Evolutionary conservation across 2,888 invertebrate species (phyloP), one percentile per base, ranked within the genome.

Genomic region (Aporophyla nigra): DNA sequence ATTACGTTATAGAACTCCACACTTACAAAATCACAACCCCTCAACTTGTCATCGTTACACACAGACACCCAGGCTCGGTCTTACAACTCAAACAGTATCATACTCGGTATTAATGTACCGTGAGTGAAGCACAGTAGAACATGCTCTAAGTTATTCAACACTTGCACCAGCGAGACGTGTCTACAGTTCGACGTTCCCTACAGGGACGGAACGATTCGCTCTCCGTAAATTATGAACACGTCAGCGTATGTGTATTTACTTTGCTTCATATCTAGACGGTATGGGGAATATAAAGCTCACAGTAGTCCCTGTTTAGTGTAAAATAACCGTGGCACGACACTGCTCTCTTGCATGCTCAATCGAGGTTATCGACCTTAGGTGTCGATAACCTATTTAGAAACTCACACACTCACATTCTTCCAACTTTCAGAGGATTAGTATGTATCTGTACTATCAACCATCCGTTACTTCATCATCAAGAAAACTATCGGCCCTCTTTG

Each of bases 111-210:
- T 86, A 87, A 87, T 88, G 79, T 87, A 80, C 78, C 65, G 68
- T 74, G 68, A 78, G 75, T 81, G 62, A 77, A 78, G 71, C 73
- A 71, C 74, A 82, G 82, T 71, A 59, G 63, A 87, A 88, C 88
- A 88, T 86, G 51, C 46, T 67, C 63, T 84, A 84, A 87, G 83
- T 87, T 86, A 87, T 87, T 84, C 88, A 87, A 77, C 80, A 84
- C 75, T 77, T 74, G 68, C 65, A 75, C 81, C 61, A 59, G 68
- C 53, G 76, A 84, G 88, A 82, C 80, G 69, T 84, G 88, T 84
- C 86, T 84, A 63, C 74, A 82, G 76, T 88, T 87, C 80, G 80
- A 76, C 76, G 75, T 82, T 72, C 74, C 63, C 75, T 85, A 69
- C 63, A 71, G 71, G 53, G 77, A 73, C 82, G 59, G 66, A 78